Conservation (phyloP, 2,113 vertebrate species). For the Pomatorhinus ruficollis region DNA sequence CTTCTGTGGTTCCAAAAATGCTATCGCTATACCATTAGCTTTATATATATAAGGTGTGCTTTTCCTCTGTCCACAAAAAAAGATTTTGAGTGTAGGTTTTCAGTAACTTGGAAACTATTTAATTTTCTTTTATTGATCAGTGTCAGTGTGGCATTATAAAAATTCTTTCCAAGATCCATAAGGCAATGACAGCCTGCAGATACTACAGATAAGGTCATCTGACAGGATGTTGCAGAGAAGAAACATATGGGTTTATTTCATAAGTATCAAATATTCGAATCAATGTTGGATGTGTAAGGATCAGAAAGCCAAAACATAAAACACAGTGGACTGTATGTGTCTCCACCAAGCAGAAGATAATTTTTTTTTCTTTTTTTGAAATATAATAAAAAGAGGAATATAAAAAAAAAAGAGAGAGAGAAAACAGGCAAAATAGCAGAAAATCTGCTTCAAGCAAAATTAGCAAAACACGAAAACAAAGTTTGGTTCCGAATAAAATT, state of each 20-base stretch:
- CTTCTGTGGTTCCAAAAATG: background rate
- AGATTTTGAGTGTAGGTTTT: background rate
- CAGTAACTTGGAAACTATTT: background rate
- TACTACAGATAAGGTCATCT: background rate
- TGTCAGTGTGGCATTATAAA: background rate
- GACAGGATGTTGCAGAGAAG: background rate
- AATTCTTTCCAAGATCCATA: background rate
- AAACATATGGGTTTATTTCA: background rate
- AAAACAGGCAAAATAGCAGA: background rate
- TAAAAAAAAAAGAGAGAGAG: background rate
- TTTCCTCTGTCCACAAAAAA: background rate
- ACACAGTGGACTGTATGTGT: background rate
- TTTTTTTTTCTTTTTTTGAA: background rate
- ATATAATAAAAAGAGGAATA: background rate
- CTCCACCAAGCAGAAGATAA: background rate
- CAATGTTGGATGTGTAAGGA: rapidly evolving
- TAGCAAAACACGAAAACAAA: background rate
- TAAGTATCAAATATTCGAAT: background rate
- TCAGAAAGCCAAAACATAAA: background rate
- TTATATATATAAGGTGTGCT: background rate
- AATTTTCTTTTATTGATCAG: background rate
- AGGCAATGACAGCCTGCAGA: background rate
- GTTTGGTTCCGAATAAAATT: background rate
- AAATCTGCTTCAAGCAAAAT: background rate
- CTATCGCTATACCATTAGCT: background rate